Evolutionary conservation across 2,797 vertebrate species (phyloP).

Genomic region (Pangasius mekongensis): DNA sequence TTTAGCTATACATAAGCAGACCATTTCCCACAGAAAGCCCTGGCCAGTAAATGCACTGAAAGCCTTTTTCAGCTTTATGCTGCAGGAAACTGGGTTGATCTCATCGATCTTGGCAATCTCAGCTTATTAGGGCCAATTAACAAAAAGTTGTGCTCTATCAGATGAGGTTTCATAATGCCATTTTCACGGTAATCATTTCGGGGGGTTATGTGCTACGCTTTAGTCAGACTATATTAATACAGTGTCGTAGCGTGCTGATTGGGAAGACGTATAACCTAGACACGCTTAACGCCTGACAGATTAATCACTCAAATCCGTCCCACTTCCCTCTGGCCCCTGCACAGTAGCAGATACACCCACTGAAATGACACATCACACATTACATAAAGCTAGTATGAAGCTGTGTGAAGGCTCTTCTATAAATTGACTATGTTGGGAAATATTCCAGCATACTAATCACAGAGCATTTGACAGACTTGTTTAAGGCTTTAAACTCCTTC

Average conservation of each 20-base stretch:
- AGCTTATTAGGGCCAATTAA: conserved; percentile 35
- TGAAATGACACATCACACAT: conserved; percentile 15
- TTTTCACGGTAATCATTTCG: conserved; percentile 43
- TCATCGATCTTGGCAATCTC: conserved; percentile 6
- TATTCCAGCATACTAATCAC: conserved; percentile 34
- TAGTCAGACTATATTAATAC: conserved; percentile 43
- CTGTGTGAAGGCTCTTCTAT: conserved; percentile 31
- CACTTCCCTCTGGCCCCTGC: conserved; percentile 24
- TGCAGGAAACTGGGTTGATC: conserved; percentile 26
- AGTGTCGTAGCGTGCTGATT: conserved; percentile 27
- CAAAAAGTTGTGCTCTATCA: conserved; percentile 8
- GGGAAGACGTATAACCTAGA: conserved; percentile 46
- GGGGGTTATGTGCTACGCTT: conserved; percentile 34
- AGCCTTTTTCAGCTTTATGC: neutral
- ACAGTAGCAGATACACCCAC: conserved; percentile 42
- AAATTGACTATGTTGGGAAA: conserved; percentile 35
- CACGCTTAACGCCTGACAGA: conserved; percentile 40
- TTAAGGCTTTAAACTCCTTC: conserved; percentile 19
- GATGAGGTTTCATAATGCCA: conserved; percentile 33
- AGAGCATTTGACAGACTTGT: conserved; percentile 12
- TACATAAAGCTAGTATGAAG: conserved; percentile 30
- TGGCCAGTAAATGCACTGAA: neutral
- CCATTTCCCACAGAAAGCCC: conserved; percentile 21
- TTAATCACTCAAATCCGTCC: conserved; percentile 40
- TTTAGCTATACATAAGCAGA: conserved; percentile 40